Base-by-base conservation (phyloP, 2,888 invertebrate species). In the Eueremaeus valkanovi region DNA sequence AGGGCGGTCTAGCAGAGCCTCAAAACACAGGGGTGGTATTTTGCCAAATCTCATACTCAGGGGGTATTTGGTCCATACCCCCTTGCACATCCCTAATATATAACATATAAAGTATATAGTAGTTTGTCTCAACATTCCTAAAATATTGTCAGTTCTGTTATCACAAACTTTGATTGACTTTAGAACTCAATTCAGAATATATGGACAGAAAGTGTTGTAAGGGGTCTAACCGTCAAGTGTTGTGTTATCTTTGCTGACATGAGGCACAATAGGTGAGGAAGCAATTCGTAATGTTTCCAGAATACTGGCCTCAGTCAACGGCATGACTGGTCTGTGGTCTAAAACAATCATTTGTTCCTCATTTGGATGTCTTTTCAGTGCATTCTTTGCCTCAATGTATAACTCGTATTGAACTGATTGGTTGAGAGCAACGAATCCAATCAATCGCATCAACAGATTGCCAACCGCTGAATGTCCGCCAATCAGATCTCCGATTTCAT, bases 401-500 rank as follows among this genome's bases (percentile, higher is more conserved):
- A 93, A 88, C 79, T 86, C 87, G 77, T 83, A 84, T 78, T 88
- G 87, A 0, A 88, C 85, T 31, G 87, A 83, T 0, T 89, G 89
- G 81, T 90, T 76, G 9, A 77, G 88, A 0, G 90, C 89, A 0
- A 93, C 82, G 6, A 89, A 87, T 31, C 79, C 79, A n/a, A 81
- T 68, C 13, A 79, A 75, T 78, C 93, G 84, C 89, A 92, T 91
- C 0, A 92, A 88, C 33, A 93, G 84, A 82, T 93, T 93, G 0
- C 92, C 92, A 16, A 94, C 89, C 0, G 93, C 93, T 0, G 93
- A 91, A 82, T 93, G 92, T 0, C 93, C 93, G 0, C 93, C 93
- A 3, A 94, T 84, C 80, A 94, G 92, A 81, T 94, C 93, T 16
- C 78, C 80, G 16, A 80, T 75, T 33, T 77, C 79, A 27, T 78